Base-by-base conservation (phyloP, 2,888 invertebrate genomes). In the Eristalis tenax region DNA sequence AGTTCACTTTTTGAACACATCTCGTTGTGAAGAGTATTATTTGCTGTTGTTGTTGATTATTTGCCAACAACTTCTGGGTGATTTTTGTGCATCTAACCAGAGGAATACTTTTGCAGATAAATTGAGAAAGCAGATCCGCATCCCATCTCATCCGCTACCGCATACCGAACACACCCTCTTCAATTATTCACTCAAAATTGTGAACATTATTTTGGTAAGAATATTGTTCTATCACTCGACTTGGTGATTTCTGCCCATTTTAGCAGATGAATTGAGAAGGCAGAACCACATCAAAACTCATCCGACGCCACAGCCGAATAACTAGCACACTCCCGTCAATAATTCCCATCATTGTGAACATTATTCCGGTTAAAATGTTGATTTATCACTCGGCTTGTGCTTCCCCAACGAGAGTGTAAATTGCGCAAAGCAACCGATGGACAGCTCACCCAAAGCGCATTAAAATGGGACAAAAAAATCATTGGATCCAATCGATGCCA, bases 401-500 rank as follows among this genome's bases (percentile, higher is more conserved):
- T 43, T n/a, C 5, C n/a, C n/a, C 43, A 43, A n/a, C 35, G 35
- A 11, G 35, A n/a, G 15, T 6, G 43, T 6, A 8, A n/a, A 18
- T 18, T 50, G 6, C n/a, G 6, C 43, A 43, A n/a, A 43, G 43
- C 43, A 18, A 15, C 43, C 43, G 43, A n/a, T 15, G 15, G 0
- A 15, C 40, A 15, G 15, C 43, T 15, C 15, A 15, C n/a, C 43
- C 8, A 32, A n/a, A 15, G 3, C 18, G 18, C n/a, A 18, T 50
- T 18, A 50, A 50, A 50, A 18, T 50, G 50, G 18, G 50, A 18
- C 50, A 43, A n/a, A 43, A n/a, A n/a, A n/a, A 15, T 2, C 2
- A 23, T 5, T 26, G 26, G 13, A 68, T 18, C 71, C 73, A 77
- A 73, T 73, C 77, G 73, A 77, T 77, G 40, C 15, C 84, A 77